Conservation (phyloP, 1,140 invertebrate species). For the Goniozus legneri region DNA sequence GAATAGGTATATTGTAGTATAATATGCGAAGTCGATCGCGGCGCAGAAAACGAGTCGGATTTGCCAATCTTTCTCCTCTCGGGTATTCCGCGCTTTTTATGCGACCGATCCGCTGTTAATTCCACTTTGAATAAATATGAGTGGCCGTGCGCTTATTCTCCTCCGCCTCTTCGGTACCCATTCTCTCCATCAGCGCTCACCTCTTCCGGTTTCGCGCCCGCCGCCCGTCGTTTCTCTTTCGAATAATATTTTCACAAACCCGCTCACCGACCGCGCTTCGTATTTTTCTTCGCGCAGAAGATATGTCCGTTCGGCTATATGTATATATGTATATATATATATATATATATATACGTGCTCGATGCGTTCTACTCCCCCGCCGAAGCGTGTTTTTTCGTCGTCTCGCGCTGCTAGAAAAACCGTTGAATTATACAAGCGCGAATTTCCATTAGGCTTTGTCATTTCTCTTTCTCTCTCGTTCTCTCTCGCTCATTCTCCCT, state of each 20-base stretch:
- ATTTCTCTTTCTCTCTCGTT: too few species aligned
- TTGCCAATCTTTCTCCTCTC: conserved; percentile 27
- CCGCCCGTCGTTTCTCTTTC: conserved; percentile 1
- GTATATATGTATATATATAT: too few species aligned
- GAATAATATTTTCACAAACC: not conserved
- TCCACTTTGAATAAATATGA: conserved; percentile 21
- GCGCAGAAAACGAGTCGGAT: conserved; percentile 27
- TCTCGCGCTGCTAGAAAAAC: too few species aligned
- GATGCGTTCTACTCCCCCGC: too few species aligned
- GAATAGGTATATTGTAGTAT: too few species aligned
- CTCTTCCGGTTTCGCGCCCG: conserved; percentile 9
- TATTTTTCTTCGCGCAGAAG: not conserved
- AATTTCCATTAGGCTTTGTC: too few species aligned
- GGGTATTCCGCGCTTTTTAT: conserved; percentile 24
- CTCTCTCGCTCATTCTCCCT: too few species aligned
- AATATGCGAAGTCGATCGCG: too few species aligned
- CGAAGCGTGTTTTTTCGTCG: too few species aligned
- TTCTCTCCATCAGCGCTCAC: conserved; percentile 8
- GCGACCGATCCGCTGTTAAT: conserved; percentile 15
- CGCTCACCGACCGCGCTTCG: not conserved
- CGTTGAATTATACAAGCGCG: too few species aligned
- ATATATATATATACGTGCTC: too few species aligned
- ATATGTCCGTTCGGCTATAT: not conserved
- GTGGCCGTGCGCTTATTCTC: conserved; percentile 9
- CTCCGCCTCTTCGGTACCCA: conserved; percentile 2